These are phyloP conservation scores for Protobothrops mucrosquamatus DNA, from an alignment of 2,113 vertebrate species.

Conservation along the genomic window DNA sequence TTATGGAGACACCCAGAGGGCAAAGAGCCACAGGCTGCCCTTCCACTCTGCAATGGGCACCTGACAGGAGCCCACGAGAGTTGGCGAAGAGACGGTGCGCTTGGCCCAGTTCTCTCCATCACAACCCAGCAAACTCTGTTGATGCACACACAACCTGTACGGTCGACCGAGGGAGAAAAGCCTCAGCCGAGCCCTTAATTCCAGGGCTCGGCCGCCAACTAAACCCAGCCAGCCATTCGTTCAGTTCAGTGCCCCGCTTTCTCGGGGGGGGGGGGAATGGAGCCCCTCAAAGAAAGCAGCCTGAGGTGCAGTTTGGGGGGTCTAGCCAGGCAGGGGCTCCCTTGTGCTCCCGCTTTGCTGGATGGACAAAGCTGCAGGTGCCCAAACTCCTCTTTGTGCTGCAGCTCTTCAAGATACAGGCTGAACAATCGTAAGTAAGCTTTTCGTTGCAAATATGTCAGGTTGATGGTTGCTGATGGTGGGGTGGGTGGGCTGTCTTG, in stretches of 20 bases:
- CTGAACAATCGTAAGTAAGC: background rate
- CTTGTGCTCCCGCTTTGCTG: background rate
- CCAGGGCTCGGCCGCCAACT: background rate
- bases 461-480: background rate
- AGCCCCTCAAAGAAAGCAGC: background rate
- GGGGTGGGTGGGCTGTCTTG: background rate
- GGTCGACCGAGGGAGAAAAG: background rate
- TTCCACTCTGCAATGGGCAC: background rate
- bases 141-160: background rate
- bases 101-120: background rate
- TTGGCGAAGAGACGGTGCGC: background rate
- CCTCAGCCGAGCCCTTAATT: fast-evolving
- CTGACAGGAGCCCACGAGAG: background rate
- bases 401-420: background rate
- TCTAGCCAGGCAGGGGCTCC: too few species aligned
- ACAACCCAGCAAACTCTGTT: background rate
- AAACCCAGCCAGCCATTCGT: background rate
- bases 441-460: background rate
- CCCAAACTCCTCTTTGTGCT: background rate
- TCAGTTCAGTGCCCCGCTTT: background rate
- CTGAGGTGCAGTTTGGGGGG: background rate
- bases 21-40: background rate
- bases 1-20: background rate
- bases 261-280: background rate
- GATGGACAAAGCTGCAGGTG: background rate